Percentiles rank a stretch among this genome's conserved stretches.
phyloP scores from a whole-genome alignment of 1,140 invertebrate genomes.

The Leguminivora glycinivorella region DNA sequence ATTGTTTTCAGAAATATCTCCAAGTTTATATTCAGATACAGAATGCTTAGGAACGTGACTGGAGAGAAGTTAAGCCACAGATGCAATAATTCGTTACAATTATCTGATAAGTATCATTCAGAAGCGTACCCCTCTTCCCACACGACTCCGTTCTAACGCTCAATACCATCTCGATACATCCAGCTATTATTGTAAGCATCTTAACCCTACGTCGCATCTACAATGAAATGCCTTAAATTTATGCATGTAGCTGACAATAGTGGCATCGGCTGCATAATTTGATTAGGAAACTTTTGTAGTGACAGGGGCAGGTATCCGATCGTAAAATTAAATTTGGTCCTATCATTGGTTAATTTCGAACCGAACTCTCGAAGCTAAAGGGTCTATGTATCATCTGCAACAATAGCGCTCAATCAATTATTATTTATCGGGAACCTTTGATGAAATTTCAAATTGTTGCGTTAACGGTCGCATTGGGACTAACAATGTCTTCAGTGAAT shows the following conservation, averaged over 20 bases:
- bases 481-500: conserved; percentile 66
- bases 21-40: not conserved
- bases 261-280: conserved; percentile 76
- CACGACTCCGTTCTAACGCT: conserved; percentile 51
- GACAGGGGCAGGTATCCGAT: conserved; percentile 70
- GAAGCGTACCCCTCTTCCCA: conserved; percentile 71
- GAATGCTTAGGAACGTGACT: conserved; percentile 5
- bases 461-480: conserved; percentile 70
- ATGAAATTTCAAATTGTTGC: conserved; percentile 71
- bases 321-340: conserved; percentile 77
- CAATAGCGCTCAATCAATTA: conserved; percentile 73
- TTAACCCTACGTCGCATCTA: conserved; percentile 62
- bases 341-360: conserved; percentile 75
- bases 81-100: conserved; percentile 74
- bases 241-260: conserved; percentile 71
- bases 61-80: conserved; percentile 44
- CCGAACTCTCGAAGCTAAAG: conserved; percentile 65
- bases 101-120: conserved; percentile 74
- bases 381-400: conserved; percentile 64
- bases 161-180: conserved; percentile 64
- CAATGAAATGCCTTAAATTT: conserved; percentile 69
- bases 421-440: conserved; percentile 74
- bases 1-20: conserved; percentile 18
- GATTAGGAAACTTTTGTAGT: conserved; percentile 74
- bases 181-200: conserved; percentile 56